Evolutionary conservation across 2,797 vertebrate genomes (phyloP), one percentile per base, ranked within the genome.

Genomic region (Scomberomorus guttatus): DNA sequence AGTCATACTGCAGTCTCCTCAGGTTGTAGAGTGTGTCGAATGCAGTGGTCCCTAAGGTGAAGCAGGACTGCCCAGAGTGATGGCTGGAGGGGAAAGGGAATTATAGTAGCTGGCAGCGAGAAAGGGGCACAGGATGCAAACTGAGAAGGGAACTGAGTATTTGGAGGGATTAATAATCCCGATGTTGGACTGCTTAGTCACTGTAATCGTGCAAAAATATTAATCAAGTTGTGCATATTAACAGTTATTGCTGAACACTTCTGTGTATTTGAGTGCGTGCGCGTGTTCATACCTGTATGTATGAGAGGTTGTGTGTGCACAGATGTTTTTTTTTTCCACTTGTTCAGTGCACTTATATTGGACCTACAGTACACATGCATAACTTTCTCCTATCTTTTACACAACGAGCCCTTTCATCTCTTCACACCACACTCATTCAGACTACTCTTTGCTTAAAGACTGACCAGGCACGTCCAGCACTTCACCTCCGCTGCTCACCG

Each of bases 171-270:
- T 65, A 64, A 42, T 82, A 66, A 80, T 88, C 84, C 82, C 72
- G 74, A 80, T 63, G 60, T 69, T 70, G 84, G 82, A 87, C 84
- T 88, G 89, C 88, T 90, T 90, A 90, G 80, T 92, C 88, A 91
- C 90, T 93, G 82, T 92, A 90, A 86, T 90, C 52, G 85, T 92
- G 85, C 91, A 91, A 90, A 91, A 93, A 90, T 92, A 92, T 92
- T 92, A 92, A 93, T 92, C 91, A 84, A 91, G 78, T 90, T 93
- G 92, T 94, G 93, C 89, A 92, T 94, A 93, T 92, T 92, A 94
- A 92, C 90, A 90, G 85, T 90, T 86, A 89, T 87, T 86, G 89
- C 85, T 61, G 84, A 93, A 92, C 84, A 90, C 83, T 83, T 90
- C 61, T 90, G 88, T 86, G 84, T 92, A 83, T 89, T 75, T 84